A percentile compares a stretch with the other conserved stretches of the same genome.
Conservation (phyloP, 2,113 vertebrate genomes). For the Dinomys branickii region DNA sequence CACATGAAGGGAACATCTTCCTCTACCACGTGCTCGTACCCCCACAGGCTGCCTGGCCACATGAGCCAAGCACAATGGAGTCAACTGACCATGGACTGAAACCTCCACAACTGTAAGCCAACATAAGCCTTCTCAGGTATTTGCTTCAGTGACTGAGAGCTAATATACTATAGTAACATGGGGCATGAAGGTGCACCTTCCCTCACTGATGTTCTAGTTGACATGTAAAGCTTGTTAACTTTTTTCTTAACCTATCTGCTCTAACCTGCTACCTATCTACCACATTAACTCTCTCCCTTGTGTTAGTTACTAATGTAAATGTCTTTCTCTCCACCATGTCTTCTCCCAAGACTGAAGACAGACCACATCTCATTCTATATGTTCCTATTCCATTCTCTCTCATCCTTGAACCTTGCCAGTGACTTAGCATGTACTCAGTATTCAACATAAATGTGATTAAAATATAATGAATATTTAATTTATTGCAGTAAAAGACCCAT, state of each 20-base stretch:
- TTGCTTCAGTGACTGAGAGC: neutral
- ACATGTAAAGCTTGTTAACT: constrained; percentile 26
- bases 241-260: neutral
- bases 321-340: neutral
- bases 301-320: neutral
- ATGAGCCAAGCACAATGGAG: neutral
- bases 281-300: neutral
- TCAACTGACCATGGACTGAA: neutral
- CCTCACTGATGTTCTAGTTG: neutral
- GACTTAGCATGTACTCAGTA: neutral
- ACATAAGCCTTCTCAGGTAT: neutral
- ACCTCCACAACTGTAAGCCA: neutral
- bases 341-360: neutral
- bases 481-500: neutral
- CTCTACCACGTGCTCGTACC: neutral
- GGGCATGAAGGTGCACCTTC: neutral
- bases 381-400: neutral
- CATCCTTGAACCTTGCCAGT: neutral
- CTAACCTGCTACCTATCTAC: neutral
- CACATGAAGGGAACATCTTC: neutral
- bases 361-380: neutral
- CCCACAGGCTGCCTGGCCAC: neutral
- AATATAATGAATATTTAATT: neutral
- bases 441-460: neutral
- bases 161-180: neutral